Base-by-base conservation (phyloP, 2,113 vertebrate species). In the Oncorhynchus mykiss region DNA sequence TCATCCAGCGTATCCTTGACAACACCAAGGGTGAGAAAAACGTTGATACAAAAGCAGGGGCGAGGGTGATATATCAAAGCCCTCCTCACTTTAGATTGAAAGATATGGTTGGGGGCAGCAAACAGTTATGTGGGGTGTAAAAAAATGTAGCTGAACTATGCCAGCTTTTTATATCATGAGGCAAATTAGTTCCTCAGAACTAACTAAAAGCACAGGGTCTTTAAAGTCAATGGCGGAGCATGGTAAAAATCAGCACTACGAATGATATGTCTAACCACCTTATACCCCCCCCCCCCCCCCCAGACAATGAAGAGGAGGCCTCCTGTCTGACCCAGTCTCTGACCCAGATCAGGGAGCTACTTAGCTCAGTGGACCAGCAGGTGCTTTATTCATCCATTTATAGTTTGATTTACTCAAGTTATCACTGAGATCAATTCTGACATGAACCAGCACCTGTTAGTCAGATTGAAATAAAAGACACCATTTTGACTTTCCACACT, bases 1-100 rank as follows among this genome's bases (percentile, higher is more conserved):
- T 98, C 31, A 87, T 98, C 27, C 93, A 92, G 82, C 93, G 96
- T 24, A 97, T 98, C 84, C 91, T 95, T 75, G 95, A 96, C 72
- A 95, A 97, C 78, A 96, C 95, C 78, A 95, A 93, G 5, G 96
- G 97, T 97, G 65, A 81, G 27, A 2, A 14, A 25, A 13, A 65
- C 4, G 14, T 54, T 18, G 3, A 5, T 54, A 96, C 72, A 95
- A 97, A 77, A 96, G 94, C 78, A 95, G 93, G 5, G 96, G 97
- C 96, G 62, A 81, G 27, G 39, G 39, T 45, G 9, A 45, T 45
- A 45, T 54, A 54, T 54, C 4, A 18, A 2, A 14, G 59, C 11
- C n/a, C 24, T 16, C n/a, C 20, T 16, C n/a, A 62, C 59, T 62
- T 22, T 22, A 62, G 7, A 62, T n/a, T n/a, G 8, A 13, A 57